Percentiles rank a stretch among this genome's conserved stretches.
These are phyloP conservation scores for Pitangus sulphuratus DNA, from an alignment of 2,797 vertebrate species.

Conservation along the genomic window DNA sequence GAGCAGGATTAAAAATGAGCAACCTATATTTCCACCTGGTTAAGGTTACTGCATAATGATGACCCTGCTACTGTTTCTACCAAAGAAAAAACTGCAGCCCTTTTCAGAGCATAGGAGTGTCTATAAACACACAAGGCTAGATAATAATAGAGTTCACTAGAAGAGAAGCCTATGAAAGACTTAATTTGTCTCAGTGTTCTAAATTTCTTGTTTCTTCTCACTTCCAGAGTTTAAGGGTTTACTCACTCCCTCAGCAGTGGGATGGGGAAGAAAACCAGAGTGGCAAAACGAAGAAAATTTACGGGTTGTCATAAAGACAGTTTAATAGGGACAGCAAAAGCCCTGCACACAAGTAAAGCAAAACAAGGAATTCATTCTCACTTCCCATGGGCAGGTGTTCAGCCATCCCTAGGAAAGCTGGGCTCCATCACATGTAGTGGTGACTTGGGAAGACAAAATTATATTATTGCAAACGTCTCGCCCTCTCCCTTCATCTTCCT, in stretches of 20 bases:
- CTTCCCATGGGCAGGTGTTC: not conserved
- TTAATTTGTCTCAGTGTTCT: not conserved
- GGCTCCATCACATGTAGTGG: not conserved
- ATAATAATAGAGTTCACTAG: not conserved
- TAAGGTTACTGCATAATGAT: not conserved
- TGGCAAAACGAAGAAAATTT: not conserved
- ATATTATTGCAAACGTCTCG: not conserved
- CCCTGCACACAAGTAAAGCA: not conserved
- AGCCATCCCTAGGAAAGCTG: not conserved
- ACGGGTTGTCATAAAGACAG: not conserved
- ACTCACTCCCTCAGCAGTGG: not conserved
- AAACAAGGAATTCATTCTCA: not conserved
- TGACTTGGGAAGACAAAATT: not conserved
- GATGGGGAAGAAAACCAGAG: not conserved
- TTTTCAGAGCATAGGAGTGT: not conserved
- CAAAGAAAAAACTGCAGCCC: rapidly evolving
- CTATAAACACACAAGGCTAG: not conserved
- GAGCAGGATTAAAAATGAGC: not conserved
- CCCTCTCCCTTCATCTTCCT: not conserved
- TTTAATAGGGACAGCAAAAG: not conserved
- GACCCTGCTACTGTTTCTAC: not conserved
- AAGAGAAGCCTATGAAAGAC: not conserved
- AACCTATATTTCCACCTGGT: not conserved
- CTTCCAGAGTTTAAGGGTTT: not conserved
- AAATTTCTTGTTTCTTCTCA: not conserved